These are phyloP conservation scores for Chaetoderma sp. DNA, from an alignment of 2,888 invertebrate genomes.

Conservation along the genomic window DNA sequence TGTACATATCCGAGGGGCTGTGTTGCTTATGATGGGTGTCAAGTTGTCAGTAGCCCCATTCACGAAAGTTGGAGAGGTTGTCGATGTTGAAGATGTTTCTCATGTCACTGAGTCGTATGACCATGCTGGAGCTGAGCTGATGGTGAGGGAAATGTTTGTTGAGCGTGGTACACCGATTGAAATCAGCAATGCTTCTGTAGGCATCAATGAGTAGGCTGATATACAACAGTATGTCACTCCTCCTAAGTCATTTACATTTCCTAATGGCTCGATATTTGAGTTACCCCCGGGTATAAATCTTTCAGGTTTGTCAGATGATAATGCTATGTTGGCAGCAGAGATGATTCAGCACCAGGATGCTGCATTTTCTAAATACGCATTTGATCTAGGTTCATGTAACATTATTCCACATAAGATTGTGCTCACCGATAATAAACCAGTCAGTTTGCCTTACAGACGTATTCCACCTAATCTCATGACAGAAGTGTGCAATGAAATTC, in stretches of 20 bases:
- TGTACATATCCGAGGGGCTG: no score
- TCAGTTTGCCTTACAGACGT: background rate
- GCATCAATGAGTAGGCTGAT: background rate
- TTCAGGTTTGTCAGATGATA: background rate
- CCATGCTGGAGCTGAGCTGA: background rate
- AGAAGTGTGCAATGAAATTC: no score
- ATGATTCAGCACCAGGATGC: background rate
- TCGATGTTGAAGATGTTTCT: background rate
- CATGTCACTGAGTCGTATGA: background rate
- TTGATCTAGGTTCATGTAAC: background rate
- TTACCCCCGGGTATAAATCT: background rate
- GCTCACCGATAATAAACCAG: background rate
- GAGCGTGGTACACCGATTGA: background rate
- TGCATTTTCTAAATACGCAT: background rate
- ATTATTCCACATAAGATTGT: background rate
- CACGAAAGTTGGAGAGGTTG: background rate
- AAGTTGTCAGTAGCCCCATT: no score
- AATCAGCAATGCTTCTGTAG: background rate
- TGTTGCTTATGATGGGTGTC: no score
- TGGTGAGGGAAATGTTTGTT: background rate
- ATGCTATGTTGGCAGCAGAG: background rate
- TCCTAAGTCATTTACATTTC: background rate
- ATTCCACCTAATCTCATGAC: background rate
- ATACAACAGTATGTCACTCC: background rate
- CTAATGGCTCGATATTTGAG: background rate